Evolutionary conservation across 2,113 vertebrate genomes (phyloP), one percentile per base, ranked within the genome.

Genomic region (Zosterops hypoxanthus): DNA sequence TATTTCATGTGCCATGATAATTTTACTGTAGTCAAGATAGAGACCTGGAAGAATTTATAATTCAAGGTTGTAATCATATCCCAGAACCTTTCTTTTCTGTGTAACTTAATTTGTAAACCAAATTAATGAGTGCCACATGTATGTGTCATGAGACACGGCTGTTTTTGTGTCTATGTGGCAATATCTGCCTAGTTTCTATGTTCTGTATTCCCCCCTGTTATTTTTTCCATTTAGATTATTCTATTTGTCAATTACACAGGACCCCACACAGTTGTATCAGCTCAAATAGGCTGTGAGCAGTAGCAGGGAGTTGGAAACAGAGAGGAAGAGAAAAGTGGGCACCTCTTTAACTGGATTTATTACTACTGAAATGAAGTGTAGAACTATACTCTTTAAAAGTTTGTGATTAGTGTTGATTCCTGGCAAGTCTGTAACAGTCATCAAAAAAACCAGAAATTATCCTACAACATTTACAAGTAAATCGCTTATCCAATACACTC

Each of bases 401-500:
- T 76, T 1, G 1, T 63, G 31, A 55, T 61, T 82, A 80, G 50
- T 82, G 53, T 78, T 80, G 52, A 59, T 80, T 90, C 36, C 29
- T 87, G 83, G 23, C 12, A 39, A 41, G 26, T 44, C 50, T 89
- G 28, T 83, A 87, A 86, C 20, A 78, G 56, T 47, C 39, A 81
- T 52, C 41, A 47, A 75, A 73, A 88, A 90, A 66, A 41, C 1
- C n/a, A 88, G 60, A 90, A 94, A 91, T 72, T 28, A 36, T 12
- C 53, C 55, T 84, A 21, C 42, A 82, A 19, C 90, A 93, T 88
- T 96, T 83, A 47, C 52, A 82, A 66, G 44, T 79, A 56, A 80
- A 70, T 93, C 70, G 25, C n/a, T 76, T 91, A 55, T 41, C 33
- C 61, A 66, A 33, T 71, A 81, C 64, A 81, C 20, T 52, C 12